Evolutionary conservation across 2,113 vertebrate genomes (phyloP), one percentile per base, ranked within the genome.

Genomic region (Notechis scutatus): DNA sequence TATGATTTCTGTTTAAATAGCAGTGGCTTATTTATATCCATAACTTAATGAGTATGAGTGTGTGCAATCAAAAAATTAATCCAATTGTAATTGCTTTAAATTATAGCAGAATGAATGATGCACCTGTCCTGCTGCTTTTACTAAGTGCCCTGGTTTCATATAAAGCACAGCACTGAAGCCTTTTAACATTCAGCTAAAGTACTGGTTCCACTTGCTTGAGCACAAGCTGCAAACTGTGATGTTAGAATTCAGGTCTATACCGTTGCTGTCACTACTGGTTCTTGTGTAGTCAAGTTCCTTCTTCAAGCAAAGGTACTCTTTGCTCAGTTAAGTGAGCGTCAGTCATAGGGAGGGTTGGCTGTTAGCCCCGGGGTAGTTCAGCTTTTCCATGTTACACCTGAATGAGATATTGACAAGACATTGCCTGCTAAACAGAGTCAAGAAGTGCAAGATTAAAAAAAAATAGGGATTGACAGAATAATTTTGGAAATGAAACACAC

Each of bases 251-350:
- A 95, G 94, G 96, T 92, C 95, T 54, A 94, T 95, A 93, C 95
- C 95, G 94, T 95, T 2, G 23, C 97, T 97, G 97, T 97, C 97
- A 96, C 96, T 93, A 74, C 94, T 94, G 95, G 92, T 95, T 96
- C 97, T 93, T 61, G 89, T 94, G 87, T 50, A 96, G 96, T 95
- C 94, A 81, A 96, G 97, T 92, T 97, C 96, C 97, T 93, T 69
- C 96, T 96, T 94, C 92, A 95, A 96, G 96, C 96, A 96, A 95
- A 97, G 97, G 97, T 97, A 97, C 97, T 97, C 97, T 98, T 97
- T 96, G 97, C 97, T 97, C 96, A 97, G 95, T 97, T 98, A 97
- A 97, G 97, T 61, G 91, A 97, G 97, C 92, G 92, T 97, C 97
- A 97, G 97, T 98, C 97, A 97, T 95, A 47, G 90, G 95, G 93